These are phyloP conservation scores for Notodonta ziczac DNA, from an alignment of 2,888 invertebrate genomes.

Conservation along the genomic window DNA sequence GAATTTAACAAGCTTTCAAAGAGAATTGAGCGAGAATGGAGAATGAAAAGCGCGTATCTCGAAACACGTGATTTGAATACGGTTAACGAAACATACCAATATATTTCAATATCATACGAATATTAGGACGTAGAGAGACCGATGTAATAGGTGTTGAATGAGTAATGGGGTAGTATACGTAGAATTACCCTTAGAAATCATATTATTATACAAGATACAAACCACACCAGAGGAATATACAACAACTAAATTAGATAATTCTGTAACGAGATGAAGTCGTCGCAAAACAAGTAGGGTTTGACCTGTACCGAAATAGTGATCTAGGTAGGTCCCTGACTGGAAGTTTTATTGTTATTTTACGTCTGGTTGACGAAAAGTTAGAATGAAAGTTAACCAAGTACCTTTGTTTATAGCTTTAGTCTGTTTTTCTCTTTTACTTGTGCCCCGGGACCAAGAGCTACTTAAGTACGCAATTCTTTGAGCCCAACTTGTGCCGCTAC, in stretches of 20 bases:
- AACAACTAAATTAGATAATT: too few relatives aligned
- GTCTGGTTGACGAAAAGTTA: background rate
- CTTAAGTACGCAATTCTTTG: constrained; percentile 1
- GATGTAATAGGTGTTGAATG: too few relatives aligned
- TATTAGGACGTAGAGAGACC: background rate
- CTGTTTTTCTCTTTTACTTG: background rate
- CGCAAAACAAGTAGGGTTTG: background rate
- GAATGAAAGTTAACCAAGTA: background rate
- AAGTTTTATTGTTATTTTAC: background rate
- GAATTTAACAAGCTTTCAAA: constrained; percentile 4
- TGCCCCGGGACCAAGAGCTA: background rate
- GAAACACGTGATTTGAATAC: constrained; percentile 1
- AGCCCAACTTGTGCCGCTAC: constrained; percentile 10
- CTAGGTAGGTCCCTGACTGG: background rate
- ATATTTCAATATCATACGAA: background rate
- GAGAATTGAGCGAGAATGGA: background rate
- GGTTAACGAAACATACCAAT: background rate
- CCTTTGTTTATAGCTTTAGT: background rate
- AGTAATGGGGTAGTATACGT: too few relatives aligned
- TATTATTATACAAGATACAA: too few relatives aligned
- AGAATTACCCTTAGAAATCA: too few relatives aligned
- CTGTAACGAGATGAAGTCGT: background rate
- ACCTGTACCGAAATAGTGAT: too few relatives aligned
- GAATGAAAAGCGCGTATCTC: background rate
- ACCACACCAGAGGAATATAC: too few relatives aligned